These are phyloP conservation scores for Chrysolina haemoptera DNA, from an alignment of 2,888 invertebrate species.

Conservation along the genomic window DNA sequence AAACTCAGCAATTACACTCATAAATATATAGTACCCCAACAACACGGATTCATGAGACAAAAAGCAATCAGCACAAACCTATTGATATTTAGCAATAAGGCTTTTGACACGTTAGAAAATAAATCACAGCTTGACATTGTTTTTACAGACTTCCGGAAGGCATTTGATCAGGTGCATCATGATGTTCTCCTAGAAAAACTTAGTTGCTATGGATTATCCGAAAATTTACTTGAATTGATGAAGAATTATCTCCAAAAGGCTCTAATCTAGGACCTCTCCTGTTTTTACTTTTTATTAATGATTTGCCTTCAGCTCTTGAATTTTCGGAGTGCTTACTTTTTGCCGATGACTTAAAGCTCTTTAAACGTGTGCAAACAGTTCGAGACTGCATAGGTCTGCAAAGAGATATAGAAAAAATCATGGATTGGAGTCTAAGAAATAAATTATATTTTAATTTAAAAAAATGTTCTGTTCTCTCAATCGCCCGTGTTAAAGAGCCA, in stretches of 20 bases:
- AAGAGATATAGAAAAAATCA: background rate
- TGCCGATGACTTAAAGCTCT: conserved; percentile 1
- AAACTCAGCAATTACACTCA: conserved; percentile 15
- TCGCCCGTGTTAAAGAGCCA: background rate
- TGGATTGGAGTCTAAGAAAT: background rate
- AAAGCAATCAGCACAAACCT: conserved; percentile 16
- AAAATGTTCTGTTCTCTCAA: background rate
- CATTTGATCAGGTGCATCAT: no score
- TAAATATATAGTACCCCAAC: background rate
- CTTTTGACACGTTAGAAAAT: conserved; percentile 14
- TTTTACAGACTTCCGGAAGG: conserved; percentile 7
- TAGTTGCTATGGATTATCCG: no score
- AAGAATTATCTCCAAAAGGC: no score
- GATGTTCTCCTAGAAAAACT: conserved; percentile 13
- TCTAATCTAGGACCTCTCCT: background rate
- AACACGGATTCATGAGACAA: background rate
- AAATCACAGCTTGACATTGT: conserved; percentile 1
- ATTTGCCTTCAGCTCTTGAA: conserved; percentile 4
- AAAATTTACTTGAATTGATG: no score
- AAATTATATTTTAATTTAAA: conserved; percentile 5
- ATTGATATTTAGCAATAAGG: conserved; percentile 12
- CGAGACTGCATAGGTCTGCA: no score
- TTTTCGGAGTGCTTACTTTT: background rate
- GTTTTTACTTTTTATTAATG: no score
- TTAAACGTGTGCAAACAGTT: background rate